These are phyloP conservation scores for Poeciliopsis turrubarensis DNA, from an alignment of 2,113 vertebrate species.

Conservation along the genomic window DNA sequence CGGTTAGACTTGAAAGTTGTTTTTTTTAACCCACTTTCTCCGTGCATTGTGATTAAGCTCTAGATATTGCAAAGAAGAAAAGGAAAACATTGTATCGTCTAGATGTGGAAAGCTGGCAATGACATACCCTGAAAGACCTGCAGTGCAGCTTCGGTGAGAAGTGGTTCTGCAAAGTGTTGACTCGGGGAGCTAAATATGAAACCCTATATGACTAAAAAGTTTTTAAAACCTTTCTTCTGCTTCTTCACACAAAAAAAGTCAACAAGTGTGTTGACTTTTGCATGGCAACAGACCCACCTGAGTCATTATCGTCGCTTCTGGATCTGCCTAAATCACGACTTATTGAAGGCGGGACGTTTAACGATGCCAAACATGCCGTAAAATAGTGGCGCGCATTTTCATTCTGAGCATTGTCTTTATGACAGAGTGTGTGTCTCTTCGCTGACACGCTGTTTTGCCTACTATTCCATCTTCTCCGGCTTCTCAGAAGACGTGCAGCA, in stretches of 20 bases:
- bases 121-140: background rate
- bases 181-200: no score
- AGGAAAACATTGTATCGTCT: background rate
- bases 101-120: background rate
- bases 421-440: constrained; percentile 6
- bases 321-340: background rate
- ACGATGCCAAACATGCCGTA: background rate
- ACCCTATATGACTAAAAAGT: no score
- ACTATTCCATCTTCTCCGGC: constrained; percentile 25
- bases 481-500: constrained; percentile 17
- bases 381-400: constrained; percentile 9
- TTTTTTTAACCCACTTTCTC: background rate
- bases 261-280: background rate
- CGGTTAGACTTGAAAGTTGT: background rate
- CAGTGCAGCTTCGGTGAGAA: no score
- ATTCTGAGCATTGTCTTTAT: constrained; percentile 16
- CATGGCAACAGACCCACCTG: background rate
- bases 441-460: constrained; percentile 22
- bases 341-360: background rate
- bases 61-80: background rate
- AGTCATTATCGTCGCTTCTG: background rate
- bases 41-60: background rate
- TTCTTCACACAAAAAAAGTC: background rate
- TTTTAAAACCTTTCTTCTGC: no score
- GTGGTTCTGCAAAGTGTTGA: no score